Evolutionary conservation across 2,888 invertebrate species (phyloP), one percentile per base, ranked within the genome.

Genomic region (Tillus elongatus): DNA sequence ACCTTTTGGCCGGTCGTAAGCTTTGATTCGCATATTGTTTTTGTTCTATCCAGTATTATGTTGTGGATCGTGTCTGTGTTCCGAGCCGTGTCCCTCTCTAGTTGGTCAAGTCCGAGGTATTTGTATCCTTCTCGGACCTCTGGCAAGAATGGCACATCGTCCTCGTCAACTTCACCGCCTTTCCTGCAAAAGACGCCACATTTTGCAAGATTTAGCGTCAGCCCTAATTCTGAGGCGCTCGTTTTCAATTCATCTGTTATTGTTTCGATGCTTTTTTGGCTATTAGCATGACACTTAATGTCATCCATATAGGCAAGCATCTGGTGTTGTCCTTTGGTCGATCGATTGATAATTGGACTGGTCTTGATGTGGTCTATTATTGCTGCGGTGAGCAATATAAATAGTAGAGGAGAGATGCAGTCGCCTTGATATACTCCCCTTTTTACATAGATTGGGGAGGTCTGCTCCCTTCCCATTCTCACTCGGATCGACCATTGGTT

Each of bases 311-410:
- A 43, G 2, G 39, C 36, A 10, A 41, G 10, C 1, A 39, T 13
- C 1, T 36, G 13, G 15, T 27, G 30, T 9, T 35, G 38, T 11
- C 34, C 19, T 4, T 24, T 26, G 4, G 36, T 15, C 11, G 4
- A 27, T 30, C 27, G 31, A 9, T 10, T 29, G 2, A 36, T 15
- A 8, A 36, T 8, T 13, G 2, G 12, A n/a, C 13, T 31, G 9
- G 39, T 14, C 13, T 36, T 40, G 3, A 44, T 30, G 13, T 42
- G 35, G 1, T 37, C 15, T 6, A 49, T 27, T 6, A 46, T 33
- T 10, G 24, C 30, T 4, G 45, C 37, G 10, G 49, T 44, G 6
- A 43, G 15, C 8, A 50, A 35, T 2, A 42, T 32, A 32, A 49
- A 49, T 1, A 45, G 34, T 3, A 46, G 38, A 2, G 42, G 41